These are phyloP conservation scores for Rotaria socialis DNA, from an alignment of 2,888 invertebrate species.

Conservation along the genomic window DNA sequence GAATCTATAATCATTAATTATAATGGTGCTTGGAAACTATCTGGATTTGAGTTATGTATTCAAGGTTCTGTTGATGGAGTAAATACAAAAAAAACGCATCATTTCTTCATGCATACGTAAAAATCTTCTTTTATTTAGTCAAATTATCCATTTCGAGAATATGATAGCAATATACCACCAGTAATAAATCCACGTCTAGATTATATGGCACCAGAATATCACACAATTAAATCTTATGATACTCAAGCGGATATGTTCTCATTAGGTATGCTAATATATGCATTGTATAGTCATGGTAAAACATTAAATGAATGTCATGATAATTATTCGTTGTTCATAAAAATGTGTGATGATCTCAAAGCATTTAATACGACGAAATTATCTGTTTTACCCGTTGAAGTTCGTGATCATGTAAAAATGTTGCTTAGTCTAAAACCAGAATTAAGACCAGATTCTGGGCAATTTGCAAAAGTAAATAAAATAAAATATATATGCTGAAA, in stretches of 20 bases:
- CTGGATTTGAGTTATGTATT: constrained; percentile 88
- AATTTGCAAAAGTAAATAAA: constrained; percentile 75
- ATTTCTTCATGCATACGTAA: constrained; percentile 57
- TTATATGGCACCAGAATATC: constrained; percentile 83
- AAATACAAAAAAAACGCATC: neutral
- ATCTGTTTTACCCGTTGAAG: constrained; percentile 71
- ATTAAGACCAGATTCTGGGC: constrained; percentile 82
- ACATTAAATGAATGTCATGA: constrained; percentile 56
- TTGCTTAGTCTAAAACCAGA: constrained; percentile 79
- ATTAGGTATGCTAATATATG: constrained; percentile 74
- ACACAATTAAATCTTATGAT: constrained; percentile 70
- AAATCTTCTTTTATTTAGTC: constrained; percentile 64
- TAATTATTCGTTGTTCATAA: constrained; percentile 65
- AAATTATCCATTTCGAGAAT: constrained; percentile 70
- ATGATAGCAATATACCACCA: constrained; percentile 70
- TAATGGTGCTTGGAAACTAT: constrained; percentile 92
- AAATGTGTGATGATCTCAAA: constrained; percentile 67
- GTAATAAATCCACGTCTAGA: constrained; percentile 75
- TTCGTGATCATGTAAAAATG: constrained; percentile 76
- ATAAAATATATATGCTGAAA: neutral
- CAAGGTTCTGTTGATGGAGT: constrained; percentile 46
- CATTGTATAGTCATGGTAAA: constrained; percentile 68
- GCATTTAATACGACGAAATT: constrained; percentile 54
- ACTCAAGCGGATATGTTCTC: constrained; percentile 85
- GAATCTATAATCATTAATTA: constrained; percentile 73